Percentiles rank a stretch among this genome's conserved stretches.
These are phyloP conservation scores for Pimpla rufipes DNA, from an alignment of 2,888 invertebrate genomes.

Conservation along the genomic window DNA sequence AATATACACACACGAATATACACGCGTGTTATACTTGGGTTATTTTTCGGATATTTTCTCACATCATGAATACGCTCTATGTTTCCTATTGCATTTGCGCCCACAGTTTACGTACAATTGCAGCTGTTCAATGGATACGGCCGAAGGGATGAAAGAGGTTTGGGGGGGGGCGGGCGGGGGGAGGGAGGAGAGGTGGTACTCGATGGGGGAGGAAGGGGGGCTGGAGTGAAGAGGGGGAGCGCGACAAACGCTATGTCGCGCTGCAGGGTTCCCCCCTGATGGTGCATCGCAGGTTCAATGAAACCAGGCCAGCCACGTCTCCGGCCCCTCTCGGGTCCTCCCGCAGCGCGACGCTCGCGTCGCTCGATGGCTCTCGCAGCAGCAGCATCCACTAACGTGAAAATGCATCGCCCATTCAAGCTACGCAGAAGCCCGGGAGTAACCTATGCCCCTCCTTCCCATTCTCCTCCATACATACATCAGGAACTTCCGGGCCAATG, in stretches of 20 bases:
- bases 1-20: too few relatives aligned
- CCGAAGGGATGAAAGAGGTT: neutral
- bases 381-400: slow-evolving; percentile 50
- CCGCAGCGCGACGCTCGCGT: slow-evolving; percentile 14
- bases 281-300: slow-evolving; percentile 71
- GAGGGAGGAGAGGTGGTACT: neutral
- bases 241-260: slow-evolving; percentile 53
- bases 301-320: slow-evolving; percentile 71
- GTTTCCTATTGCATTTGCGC: neutral
- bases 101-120: slow-evolving; percentile 2
- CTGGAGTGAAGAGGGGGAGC: slow-evolving; percentile 20
- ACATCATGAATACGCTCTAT: neutral
- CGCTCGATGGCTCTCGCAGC: slow-evolving; percentile 40
- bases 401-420: slow-evolving; percentile 59
- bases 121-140: slow-evolving; percentile 7
- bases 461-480: neutral
- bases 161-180: neutral
- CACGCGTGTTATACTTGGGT: too few relatives aligned
- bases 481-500: slow-evolving; percentile 25
- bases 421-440: slow-evolving; percentile 31
- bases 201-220: slow-evolving; percentile 14
- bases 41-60: slow-evolving; percentile 21
- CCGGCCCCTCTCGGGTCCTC: neutral
- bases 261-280: slow-evolving; percentile 58
- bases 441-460: slow-evolving; percentile 35